phyloP scores from a whole-genome alignment of 2,888 invertebrate species.

The Drosophila borealis region DNA sequence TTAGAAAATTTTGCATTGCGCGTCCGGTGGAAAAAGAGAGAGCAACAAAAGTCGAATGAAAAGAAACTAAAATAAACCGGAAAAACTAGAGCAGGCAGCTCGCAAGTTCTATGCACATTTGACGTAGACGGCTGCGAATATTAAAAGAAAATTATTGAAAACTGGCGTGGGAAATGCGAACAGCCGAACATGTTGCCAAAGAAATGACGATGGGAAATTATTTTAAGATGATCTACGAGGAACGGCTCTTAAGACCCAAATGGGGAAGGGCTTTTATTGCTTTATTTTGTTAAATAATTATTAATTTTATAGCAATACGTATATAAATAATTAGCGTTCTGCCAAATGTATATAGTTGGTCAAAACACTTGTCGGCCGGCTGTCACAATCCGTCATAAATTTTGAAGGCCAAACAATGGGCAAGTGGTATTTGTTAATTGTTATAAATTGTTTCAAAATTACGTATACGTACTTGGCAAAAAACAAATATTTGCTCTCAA shows the following conservation, averaged over 20 bases:
- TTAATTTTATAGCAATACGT: constrained; percentile 48
- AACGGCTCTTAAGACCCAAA: constrained; percentile 14
- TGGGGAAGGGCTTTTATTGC: constrained; percentile 26
- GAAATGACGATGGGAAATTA: constrained; percentile 71
- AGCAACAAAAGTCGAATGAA: not conserved
- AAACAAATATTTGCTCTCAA: constrained; percentile 14
- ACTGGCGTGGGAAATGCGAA: constrained; percentile 68
- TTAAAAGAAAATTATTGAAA: constrained; percentile 47
- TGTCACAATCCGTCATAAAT: constrained; percentile 69
- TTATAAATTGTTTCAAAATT: constrained; percentile 26
- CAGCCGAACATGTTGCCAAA: constrained; percentile 57
- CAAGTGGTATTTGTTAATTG: constrained; percentile 18
- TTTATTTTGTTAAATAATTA: constrained; percentile 42
- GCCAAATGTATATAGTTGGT: constrained; percentile 21
- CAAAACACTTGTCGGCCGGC: constrained; percentile 69
- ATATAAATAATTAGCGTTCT: constrained; percentile 51
- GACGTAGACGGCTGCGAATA: constrained; percentile 46
- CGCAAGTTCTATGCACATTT: constrained; percentile 56
- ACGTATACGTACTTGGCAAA: constrained; percentile 30
- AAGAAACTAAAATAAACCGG: constrained; percentile 65
- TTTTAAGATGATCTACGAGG: constrained; percentile 51
- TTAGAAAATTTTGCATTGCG: constrained; percentile 33
- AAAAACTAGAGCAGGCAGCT: constrained; percentile 71
- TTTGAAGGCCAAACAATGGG: constrained; percentile 69
- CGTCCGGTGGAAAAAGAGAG: constrained; percentile 25